Base-by-base conservation (phyloP, 1,140 invertebrate genomes). In the Harlomillsia oculata region DNA sequence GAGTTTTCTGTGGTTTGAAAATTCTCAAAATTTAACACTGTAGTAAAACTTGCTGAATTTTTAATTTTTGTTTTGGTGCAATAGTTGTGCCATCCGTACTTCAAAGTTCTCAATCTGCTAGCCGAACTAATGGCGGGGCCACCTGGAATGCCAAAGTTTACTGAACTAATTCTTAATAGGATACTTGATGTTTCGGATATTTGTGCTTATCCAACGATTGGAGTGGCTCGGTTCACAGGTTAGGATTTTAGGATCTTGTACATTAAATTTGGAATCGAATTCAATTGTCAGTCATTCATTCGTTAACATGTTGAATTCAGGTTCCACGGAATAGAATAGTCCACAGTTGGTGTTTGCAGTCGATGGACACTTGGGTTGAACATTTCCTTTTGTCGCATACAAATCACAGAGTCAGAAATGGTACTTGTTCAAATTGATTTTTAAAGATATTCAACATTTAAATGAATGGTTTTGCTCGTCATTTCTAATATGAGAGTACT, bases 161-260 rank as follows among this genome's bases (percentile, higher is more conserved):
- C 88, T 0, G 87, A 91, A 67, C 75, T 92, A 28, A 84, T 92
- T 52, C 73, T 95, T 44, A 81, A 83, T 46, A 80, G 85, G 16
- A 84, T 94, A 43, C 93, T 90, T 87, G 89, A 94, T 71, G 86
- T 85, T 1, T 86, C 87, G 4, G 85, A 93, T 68, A 83, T 84
- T 59, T 90, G 88, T 62, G 88, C 90, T 3, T 87, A 91, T 70
- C 85, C 85, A 16, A 87, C 88, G 39, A n/a, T 75, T 96, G 3
- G 91, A 95, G 67, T 96, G 91, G 91, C 74, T 96, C 23, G 85
- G 89, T 3, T 71, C 86, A 37, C 83, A 85, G 74, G 81, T 60
- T 18, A 11, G 25, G 5, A 20, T 54, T 30, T 46, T 21, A 34
- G 21, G 25, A n/a, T n/a, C n/a, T n/a, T n/a, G n/a, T n/a, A n/a